Base-by-base conservation (phyloP, 1,140 invertebrate genomes). In the Eubasilissa regina region DNA sequence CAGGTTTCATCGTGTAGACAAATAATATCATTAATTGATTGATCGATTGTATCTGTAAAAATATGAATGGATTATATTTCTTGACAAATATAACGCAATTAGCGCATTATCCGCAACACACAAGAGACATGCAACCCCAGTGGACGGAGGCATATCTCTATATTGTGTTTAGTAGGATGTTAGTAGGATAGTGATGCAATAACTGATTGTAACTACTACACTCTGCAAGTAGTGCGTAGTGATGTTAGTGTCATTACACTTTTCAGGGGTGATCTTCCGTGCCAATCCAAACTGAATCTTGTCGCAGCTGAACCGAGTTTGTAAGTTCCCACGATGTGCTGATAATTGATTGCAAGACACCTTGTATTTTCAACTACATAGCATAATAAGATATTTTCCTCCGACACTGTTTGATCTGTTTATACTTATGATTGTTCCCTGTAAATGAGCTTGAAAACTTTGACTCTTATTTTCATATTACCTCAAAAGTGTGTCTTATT, bases 221-320 rank as follows among this genome's bases (percentile, higher is more conserved):
- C 56, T 53, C 53, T 74, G 60, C 68, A 79, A 75, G 75, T 77
- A 80, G 75, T 62, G n/a, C 15, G 75, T 73, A 66, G 64, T 80
- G 58, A 81, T 77, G 55, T 77, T 78, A 78, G 70, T 77, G 85
- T 85, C 78, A 84, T 82, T 82, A 68, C 78, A 82, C 53, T 86
- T 92, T 93, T 90, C 91, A 93, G 92, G 89, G 92, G 92, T 86
- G 92, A 93, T 89, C 88, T 91, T 85, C 87, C 87, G 72, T 84
- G 86, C 82, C 84, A 85, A 80, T 84, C 84, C 75, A 84, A 84
- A 83, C 60, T 80, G 78, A 84, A 83, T 66, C 84, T 83, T 80
- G 81, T 83, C 21, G 79, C 81, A 45, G 79, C 82, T 21, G 84
- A 84, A 66, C 83, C 81, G 77, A 85, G 85, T 83, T 83, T 85